Evolutionary conservation across 1,140 invertebrate species (phyloP).

Genomic region (Drusus annulatus): DNA sequence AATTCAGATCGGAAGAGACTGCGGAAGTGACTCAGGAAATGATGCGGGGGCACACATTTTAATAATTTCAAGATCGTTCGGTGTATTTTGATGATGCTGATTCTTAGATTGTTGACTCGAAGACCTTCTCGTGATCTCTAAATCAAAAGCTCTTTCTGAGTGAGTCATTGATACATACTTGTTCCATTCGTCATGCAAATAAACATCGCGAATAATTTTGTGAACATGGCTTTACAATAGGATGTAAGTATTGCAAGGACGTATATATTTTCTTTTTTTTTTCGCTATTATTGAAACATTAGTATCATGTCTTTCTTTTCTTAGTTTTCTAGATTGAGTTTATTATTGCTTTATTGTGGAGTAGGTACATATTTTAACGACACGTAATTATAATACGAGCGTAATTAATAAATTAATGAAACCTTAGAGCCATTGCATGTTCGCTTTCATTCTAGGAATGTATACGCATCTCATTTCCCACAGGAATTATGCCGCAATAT

Average conservation of each 20-base stretch:
- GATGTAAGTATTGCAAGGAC: too few species aligned
- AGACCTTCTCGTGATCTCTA: background rate
- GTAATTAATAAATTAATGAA: background rate
- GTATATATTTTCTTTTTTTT: too few species aligned
- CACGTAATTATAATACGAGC: background rate
- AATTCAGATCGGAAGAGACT: background rate
- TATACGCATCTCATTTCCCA: conserved; percentile 2
- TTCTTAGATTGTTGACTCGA: background rate
- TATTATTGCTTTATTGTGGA: too few species aligned
- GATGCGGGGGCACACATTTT: background rate
- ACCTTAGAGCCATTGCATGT: conserved; percentile 12
- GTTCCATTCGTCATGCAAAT: too few species aligned
- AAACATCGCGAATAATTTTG: too few species aligned
- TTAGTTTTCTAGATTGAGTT: too few species aligned
- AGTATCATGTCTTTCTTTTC: too few species aligned
- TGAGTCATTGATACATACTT: too few species aligned
- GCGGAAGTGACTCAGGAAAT: background rate
- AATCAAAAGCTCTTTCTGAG: too few species aligned
- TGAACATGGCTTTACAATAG: too few species aligned
- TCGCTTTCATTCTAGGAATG: conserved; percentile 3
- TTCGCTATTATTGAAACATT: too few species aligned
- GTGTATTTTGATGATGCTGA: conserved; percentile 3
- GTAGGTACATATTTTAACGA: too few species aligned
- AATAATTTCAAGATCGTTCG: background rate
- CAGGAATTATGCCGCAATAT: conserved; percentile 6